These are phyloP conservation scores for Paracanthobrama guichenoti DNA, from an alignment of 2,113 vertebrate genomes.

Conservation along the genomic window DNA sequence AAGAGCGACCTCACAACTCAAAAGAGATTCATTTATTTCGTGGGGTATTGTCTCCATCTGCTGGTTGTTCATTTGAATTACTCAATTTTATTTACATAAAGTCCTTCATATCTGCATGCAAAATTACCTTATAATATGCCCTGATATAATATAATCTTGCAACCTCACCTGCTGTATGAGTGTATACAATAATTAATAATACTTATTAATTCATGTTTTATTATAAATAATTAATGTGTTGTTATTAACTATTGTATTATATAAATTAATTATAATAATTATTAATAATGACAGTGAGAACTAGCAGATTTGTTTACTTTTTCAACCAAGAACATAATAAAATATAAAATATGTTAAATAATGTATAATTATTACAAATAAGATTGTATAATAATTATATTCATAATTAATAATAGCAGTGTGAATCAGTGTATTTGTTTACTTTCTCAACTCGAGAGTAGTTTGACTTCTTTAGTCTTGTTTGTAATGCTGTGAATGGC, in stretches of 20 bases:
- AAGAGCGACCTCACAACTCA: not conserved
- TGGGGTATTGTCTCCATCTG: constrained; percentile 20
- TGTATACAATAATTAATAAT: not conserved
- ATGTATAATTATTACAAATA: no score
- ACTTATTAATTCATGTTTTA: no score
- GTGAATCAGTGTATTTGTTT: not conserved
- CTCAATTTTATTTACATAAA: not conserved
- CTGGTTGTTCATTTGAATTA: not conserved
- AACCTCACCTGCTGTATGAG: not conserved
- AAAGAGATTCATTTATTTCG: not conserved
- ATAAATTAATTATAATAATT: not conserved
- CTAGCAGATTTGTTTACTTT: not conserved
- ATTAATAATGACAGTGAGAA: not conserved
- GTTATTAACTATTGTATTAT: not conserved
- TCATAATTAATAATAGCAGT: no score
- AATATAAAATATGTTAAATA: no score
- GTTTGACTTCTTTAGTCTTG: not conserved
- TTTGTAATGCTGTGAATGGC: not conserved
- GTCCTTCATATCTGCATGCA: no score
- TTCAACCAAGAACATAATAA: no score
- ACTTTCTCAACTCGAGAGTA: not conserved
- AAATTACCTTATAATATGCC: no score
- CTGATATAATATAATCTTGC: not conserved
- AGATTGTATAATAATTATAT: no score
- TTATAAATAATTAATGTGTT: not conserved